A percentile compares a stretch with the other conserved stretches of the same genome.
phyloP scores from a whole-genome alignment of 2,888 invertebrate genomes.

The Neria commutata region DNA sequence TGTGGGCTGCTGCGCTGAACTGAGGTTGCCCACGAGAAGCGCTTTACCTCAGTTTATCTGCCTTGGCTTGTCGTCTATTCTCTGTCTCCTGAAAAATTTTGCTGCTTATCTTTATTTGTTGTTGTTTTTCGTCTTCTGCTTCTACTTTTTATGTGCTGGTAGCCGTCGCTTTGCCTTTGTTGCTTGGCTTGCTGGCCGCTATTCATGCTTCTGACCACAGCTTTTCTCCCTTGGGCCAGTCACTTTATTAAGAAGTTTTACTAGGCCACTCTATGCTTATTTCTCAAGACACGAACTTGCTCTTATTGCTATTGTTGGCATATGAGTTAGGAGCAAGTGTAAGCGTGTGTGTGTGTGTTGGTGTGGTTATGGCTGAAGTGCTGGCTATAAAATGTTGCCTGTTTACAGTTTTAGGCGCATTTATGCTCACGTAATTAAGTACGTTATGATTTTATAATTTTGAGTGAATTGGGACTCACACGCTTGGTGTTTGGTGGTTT shows the following conservation, averaged over 20 bases:
- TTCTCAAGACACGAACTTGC: neutral
- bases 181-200: neutral
- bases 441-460: constrained; percentile 24
- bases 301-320: neutral
- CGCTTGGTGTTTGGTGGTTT: neutral
- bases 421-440: constrained; percentile 18
- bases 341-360: constrained; percentile 2
- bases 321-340: neutral
- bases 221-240: neutral
- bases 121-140: neutral
- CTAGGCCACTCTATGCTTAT: neutral
- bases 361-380: neutral
- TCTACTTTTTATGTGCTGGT: too few relatives aligned
- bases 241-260: neutral
- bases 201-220: neutral
- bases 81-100: neutral
- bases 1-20: too few relatives aligned
- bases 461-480: constrained; percentile 4
- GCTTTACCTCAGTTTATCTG: neutral
- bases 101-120: neutral
- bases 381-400: constrained; percentile 9
- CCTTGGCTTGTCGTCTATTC: neutral
- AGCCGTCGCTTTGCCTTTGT: too few relatives aligned
- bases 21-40: too few relatives aligned
- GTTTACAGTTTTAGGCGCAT: constrained; percentile 8